Conservation (phyloP, 2,888 invertebrate species). For the Yponomeuta sedellus region DNA sequence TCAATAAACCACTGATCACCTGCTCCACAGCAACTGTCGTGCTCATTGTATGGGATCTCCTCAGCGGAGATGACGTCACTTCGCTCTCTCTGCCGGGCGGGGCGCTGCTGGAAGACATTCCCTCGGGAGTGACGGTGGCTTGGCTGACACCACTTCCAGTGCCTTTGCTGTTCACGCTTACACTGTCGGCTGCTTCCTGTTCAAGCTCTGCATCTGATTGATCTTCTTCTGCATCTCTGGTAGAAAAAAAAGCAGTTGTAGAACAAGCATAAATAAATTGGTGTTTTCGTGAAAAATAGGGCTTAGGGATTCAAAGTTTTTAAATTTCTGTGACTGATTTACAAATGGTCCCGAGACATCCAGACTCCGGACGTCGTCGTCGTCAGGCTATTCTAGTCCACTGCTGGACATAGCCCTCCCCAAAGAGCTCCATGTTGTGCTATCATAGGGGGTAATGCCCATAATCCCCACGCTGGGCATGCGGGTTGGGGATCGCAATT, state of each 20-base stretch:
- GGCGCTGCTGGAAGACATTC: slow-evolving; percentile 56
- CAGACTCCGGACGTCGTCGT: too few species aligned
- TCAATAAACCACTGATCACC: background rate
- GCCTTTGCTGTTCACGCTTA: slow-evolving; percentile 44
- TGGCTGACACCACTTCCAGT: slow-evolving; percentile 53
- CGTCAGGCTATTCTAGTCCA: too few species aligned
- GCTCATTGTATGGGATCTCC: slow-evolving; percentile 61
- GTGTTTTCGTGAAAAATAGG: too few species aligned
- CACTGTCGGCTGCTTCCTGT: slow-evolving; percentile 36
- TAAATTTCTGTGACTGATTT: too few species aligned
- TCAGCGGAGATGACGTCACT: slow-evolving; percentile 45
- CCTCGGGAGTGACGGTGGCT: slow-evolving; percentile 60
- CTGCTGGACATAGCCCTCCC: too few species aligned
- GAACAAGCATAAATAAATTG: background rate
- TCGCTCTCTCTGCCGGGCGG: slow-evolving; percentile 39
- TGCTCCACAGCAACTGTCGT: slow-evolving; percentile 25
- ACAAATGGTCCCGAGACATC: too few species aligned
- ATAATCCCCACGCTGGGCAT: too few species aligned
- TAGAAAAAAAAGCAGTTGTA: background rate
- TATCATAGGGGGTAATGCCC: too few species aligned
- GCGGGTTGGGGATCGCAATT: too few species aligned
- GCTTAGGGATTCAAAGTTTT: too few species aligned
- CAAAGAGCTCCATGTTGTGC: too few species aligned
- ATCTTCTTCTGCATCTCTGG: slow-evolving; percentile 33
- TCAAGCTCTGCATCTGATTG: slow-evolving; percentile 41